These are phyloP conservation scores for Apus apus DNA, from an alignment of 2,113 vertebrate genomes.

Conservation along the genomic window DNA sequence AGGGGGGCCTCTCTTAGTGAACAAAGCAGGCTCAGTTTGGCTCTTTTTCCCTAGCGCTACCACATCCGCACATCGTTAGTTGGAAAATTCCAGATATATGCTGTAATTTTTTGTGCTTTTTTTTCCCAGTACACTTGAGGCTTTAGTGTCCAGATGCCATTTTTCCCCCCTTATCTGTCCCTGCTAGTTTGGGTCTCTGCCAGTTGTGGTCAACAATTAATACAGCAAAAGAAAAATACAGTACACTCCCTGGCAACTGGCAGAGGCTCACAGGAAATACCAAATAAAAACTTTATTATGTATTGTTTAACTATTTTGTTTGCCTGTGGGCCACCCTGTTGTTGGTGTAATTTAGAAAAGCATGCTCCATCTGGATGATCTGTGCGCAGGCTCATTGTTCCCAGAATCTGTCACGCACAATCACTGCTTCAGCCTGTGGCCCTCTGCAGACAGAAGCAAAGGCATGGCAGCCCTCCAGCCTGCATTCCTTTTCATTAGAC, in stretches of 20 bases:
- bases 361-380: constrained; percentile 80
- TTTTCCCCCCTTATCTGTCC: constrained; percentile 79
- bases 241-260: constrained; percentile 82
- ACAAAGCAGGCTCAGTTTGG: constrained; percentile 99
- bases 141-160: constrained; percentile 95
- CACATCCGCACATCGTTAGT: constrained; percentile 99
- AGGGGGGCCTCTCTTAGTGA: constrained; percentile 92
- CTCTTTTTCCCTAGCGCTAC: constrained; percentile 92
- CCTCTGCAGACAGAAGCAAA: constrained; percentile 77
- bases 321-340: constrained; percentile 80
- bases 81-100: constrained; percentile 99
- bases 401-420: constrained; percentile 79
- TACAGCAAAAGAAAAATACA: constrained; percentile 80
- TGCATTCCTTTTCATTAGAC: constrained; percentile 81
- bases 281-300: constrained; percentile 85
- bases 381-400: constrained; percentile 74
- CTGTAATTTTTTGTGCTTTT: constrained; percentile 91
- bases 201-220: constrained; percentile 86
- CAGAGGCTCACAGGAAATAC: constrained; percentile 85
- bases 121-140: constrained; percentile 83
- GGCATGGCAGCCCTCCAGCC: constrained; percentile 79
- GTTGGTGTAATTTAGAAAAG: constrained; percentile 77
- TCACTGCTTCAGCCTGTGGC: constrained; percentile 77
- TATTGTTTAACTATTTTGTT: constrained; percentile 84
- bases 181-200: constrained; percentile 79